Evolutionary conservation across 2,113 vertebrate genomes (phyloP).

Genomic region (Lonchura striata): DNA sequence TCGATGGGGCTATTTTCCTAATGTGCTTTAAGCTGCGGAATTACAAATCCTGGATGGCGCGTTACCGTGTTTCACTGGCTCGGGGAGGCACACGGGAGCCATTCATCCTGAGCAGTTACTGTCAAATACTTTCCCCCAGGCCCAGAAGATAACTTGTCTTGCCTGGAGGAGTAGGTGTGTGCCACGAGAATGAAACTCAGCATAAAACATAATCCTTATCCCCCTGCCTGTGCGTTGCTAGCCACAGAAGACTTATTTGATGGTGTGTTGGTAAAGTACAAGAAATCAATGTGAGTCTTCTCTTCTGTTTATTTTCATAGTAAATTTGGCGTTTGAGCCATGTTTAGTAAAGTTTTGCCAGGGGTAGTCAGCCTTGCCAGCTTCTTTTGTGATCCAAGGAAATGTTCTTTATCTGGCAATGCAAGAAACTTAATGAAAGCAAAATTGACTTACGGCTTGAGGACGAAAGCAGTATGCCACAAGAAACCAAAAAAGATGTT

Average conservation of each 20-base stretch:
- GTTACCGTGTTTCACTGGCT: background rate
- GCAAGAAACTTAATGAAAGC: background rate
- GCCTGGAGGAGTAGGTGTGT: background rate
- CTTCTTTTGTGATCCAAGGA: background rate
- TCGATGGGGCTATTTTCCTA: slow-evolving; percentile 4
- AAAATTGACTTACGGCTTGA: background rate
- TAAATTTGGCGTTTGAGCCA: background rate
- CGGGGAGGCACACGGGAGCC: background rate
- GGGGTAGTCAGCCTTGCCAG: background rate
- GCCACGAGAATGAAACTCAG: background rate
- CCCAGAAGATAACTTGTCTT: slow-evolving; percentile 14
- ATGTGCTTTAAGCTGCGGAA: background rate
- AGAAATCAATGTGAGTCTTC: background rate
- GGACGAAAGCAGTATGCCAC: background rate
- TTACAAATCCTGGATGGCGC: background rate
- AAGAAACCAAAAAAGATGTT: background rate
- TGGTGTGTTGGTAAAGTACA: background rate
- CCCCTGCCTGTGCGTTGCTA: background rate
- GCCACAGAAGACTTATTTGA: background rate
- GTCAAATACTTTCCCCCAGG: background rate
- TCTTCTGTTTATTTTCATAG: background rate
- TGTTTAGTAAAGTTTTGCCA: background rate
- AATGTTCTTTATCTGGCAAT: background rate
- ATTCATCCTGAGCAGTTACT: slow-evolving; percentile 36
- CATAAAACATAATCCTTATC: background rate